Percentiles rank a stretch among this genome's conserved stretches.
These are phyloP conservation scores for Gallirallus australis DNA, from an alignment of 2,797 vertebrate genomes.

Conservation along the genomic window DNA sequence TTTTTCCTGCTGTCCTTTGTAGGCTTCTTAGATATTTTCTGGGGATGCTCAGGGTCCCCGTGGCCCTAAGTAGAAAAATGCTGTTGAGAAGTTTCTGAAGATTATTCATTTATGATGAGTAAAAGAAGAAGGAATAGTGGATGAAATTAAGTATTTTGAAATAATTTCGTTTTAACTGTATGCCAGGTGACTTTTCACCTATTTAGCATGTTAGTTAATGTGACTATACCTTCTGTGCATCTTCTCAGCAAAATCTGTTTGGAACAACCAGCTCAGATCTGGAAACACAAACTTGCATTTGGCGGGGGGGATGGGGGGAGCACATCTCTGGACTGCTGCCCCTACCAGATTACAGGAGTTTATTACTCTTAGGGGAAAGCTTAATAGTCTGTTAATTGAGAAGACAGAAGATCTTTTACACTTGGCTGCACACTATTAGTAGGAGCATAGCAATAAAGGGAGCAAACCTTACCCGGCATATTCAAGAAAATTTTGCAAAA, in stretches of 20 bases:
- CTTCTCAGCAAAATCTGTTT: slow-evolving; percentile 11
- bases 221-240: not conserved
- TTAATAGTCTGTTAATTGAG: slow-evolving; percentile 75
- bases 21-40: not conserved
- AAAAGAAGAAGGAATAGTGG: not conserved
- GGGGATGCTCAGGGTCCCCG: not conserved
- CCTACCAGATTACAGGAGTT: slow-evolving; percentile 62
- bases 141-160: not conserved
- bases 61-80: not conserved
- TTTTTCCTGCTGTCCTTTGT: not conserved
- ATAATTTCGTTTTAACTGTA: not conserved
- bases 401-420: slow-evolving; percentile 70
- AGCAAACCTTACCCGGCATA: slow-evolving; percentile 62
- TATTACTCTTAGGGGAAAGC: slow-evolving; percentile 71
- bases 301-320: not conserved
- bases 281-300: slow-evolving; percentile 8
- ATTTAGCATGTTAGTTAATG: not conserved
- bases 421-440: slow-evolving; percentile 65
- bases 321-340: slow-evolving; percentile 26
- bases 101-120: not conserved
- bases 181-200: not conserved
- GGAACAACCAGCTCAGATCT: not conserved
- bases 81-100: not conserved
- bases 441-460: slow-evolving; percentile 56
- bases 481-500: slow-evolving; percentile 62